Evolutionary conservation across 2,888 invertebrate species (phyloP), one percentile per base, ranked within the genome.

Genomic region (Apamea sordens): DNA sequence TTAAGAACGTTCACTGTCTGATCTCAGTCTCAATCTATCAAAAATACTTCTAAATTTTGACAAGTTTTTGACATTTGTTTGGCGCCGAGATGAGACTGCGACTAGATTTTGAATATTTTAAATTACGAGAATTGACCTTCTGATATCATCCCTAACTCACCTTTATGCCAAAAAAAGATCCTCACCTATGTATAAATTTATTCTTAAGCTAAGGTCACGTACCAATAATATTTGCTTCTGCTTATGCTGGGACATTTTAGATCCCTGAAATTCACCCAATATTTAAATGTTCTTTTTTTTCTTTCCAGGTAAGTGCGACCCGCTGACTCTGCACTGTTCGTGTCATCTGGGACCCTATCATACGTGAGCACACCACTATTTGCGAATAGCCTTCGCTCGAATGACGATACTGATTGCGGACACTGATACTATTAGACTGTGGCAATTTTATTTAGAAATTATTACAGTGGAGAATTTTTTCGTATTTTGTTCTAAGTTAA

Each of bases 221-320:
- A 61, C 15, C 28, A 76, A 73, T 74, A 64, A 83, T 68, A 83
- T 85, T 82, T 69, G 24, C 56, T n/a, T 67, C n/a, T 71, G 36
- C 53, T 56, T 74, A 68, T 36, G 6, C 24, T 56, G 15, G 36
- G 21, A 53, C n/a, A 36, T 77, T 50, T 72, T 28, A 32, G 53
- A 68, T 28, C 71, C 69, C 47, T 47, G 59, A 63, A 36, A 36
- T 75, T 67, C 41, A n/a, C 24, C 65, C 47, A 11, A 75, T 72
- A 82, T 77, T 84, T 71, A 86, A 78, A 80, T 84, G 59, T 69
- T 50, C 83, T 80, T 88, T 82, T 36, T 36, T 83, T 82, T 76
- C 79, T 79, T 89, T 81, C 24, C 88, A 88, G 88, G 88, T 88
- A 89, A 88, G 88, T 88, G 28, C 70, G 79, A 80, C 80, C 79